A percentile compares a stretch with the other conserved stretches of the same genome.
Evolutionary conservation across 2,888 invertebrate species (phyloP).

Genomic region (Furcula furcula): DNA sequence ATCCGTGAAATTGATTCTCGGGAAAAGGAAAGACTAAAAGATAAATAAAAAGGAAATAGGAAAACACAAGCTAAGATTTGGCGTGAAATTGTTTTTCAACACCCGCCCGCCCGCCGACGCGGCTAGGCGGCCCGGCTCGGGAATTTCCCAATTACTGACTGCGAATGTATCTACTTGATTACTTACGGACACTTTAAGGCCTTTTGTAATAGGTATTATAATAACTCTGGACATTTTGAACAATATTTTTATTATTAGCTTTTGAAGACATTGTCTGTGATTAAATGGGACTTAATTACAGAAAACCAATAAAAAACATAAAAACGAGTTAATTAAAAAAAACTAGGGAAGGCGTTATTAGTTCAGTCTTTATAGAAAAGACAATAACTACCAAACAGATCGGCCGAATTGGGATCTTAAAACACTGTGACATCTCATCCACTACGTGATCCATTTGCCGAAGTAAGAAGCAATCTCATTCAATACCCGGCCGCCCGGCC

Average conservation of each 20-base stretch:
- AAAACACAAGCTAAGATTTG: slow-evolving; percentile 82
- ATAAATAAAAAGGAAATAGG: slow-evolving; percentile 82
- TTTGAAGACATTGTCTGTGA: no score
- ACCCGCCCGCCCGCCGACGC: slow-evolving; percentile 61
- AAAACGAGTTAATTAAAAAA: slow-evolving; percentile 14
- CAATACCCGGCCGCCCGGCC: slow-evolving; percentile 70
- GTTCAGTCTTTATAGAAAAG: slow-evolving; percentile 23
- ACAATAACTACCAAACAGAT: slow-evolving; percentile 56
- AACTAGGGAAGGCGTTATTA: slow-evolving; percentile 12
- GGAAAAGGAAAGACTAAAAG: slow-evolving; percentile 80
- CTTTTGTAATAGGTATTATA: slow-evolving; percentile 4
- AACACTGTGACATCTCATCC: slow-evolving; percentile 83
- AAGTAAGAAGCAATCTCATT: slow-evolving; percentile 83
- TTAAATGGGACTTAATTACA: no score
- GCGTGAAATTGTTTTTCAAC: slow-evolving; percentile 82
- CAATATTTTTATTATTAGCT: no score
- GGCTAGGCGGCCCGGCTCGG: slow-evolving; percentile 59
- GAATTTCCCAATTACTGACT: slow-evolving; percentile 80
- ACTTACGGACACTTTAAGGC: slow-evolving; percentile 53
- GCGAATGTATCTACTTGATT: slow-evolving; percentile 75
- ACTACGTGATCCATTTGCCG: slow-evolving; percentile 83
- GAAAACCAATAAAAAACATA: no score
- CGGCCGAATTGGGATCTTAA: slow-evolving; percentile 79
- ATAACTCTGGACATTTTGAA: no score
- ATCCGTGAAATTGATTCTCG: slow-evolving; percentile 82